phyloP scores from a whole-genome alignment of 2,113 vertebrate genomes.

The Pampusana beccarii region DNA sequence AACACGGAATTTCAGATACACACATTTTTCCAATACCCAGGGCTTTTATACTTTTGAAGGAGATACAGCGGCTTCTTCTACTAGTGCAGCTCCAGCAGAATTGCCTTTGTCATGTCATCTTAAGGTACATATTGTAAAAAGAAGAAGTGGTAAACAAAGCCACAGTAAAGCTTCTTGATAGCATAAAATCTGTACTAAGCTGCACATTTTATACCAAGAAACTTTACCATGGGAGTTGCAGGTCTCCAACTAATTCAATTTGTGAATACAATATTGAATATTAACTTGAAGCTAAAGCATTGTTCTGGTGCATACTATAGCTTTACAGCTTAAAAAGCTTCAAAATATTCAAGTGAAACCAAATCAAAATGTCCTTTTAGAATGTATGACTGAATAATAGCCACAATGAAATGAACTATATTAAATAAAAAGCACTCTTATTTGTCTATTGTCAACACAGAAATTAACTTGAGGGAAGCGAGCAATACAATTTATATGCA shows the following conservation, averaged over 20 bases:
- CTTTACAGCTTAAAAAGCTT: neutral
- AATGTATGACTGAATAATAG: constrained; percentile 1
- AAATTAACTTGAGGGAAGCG: neutral
- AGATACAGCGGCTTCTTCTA: neutral
- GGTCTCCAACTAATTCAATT: constrained; percentile 15
- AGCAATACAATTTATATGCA: constrained; percentile 1
- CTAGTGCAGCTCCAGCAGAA: neutral
- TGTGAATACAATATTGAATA: neutral
- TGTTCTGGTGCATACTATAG: neutral
- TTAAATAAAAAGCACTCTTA: constrained; percentile 4
- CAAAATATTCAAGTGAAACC: constrained; percentile 13
- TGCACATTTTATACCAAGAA: neutral
- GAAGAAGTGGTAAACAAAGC: neutral
- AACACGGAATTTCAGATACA: neutral
- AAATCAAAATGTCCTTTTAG: constrained; percentile 26
- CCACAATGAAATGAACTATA: constrained; percentile 6
- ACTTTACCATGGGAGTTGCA: neutral
- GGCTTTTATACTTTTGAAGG: neutral
- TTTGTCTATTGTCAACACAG: neutral
- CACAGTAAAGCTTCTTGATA: neutral
- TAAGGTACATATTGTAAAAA: neutral
- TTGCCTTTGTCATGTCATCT: neutral
- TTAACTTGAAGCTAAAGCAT: neutral
- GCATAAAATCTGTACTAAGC: neutral
- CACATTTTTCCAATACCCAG: neutral